phyloP scores from a whole-genome alignment of 2,888 invertebrate species.

The Bursaphelenchus okinawaensis region DNA sequence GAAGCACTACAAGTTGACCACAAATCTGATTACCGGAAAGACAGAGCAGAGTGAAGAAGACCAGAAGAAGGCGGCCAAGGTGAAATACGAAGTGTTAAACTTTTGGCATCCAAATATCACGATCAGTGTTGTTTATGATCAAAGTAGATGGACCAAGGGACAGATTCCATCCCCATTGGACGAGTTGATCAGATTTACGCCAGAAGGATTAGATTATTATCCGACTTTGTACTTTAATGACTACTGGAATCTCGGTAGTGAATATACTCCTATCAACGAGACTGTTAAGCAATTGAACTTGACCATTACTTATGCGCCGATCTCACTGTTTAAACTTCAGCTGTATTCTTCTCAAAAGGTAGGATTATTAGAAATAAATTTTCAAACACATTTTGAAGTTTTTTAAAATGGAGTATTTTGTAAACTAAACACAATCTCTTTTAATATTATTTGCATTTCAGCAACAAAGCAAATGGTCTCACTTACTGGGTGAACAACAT shows the following conservation, averaged over 20 bases:
- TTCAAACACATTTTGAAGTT: neutral
- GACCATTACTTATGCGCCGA: constrained; percentile 67
- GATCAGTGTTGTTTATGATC: constrained; percentile 86
- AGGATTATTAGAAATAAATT: constrained; percentile 1
- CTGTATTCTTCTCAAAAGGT: constrained; percentile 85
- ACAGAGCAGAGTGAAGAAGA: constrained; percentile 55
- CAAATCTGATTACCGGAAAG: constrained; percentile 85
- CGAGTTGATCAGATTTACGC: constrained; percentile 61
- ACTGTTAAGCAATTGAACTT: constrained; percentile 65
- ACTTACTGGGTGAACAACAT: constrained; percentile 33
- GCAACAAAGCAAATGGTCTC: constrained; percentile 52
- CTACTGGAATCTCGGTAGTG: constrained; percentile 95
- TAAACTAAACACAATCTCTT: constrained; percentile 9
- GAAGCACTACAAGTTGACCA: constrained; percentile 75
- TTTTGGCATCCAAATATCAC: constrained; percentile 99
- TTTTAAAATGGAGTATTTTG: neutral
- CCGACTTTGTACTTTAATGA: constrained; percentile 92
- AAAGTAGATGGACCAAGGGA: constrained; percentile 87
- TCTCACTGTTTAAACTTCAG: constrained; percentile 96
- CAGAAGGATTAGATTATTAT: constrained; percentile 78
- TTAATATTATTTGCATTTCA: constrained; percentile 21
- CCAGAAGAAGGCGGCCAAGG: constrained; percentile 64
- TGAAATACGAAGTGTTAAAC: constrained; percentile 71
- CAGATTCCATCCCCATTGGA: constrained; percentile 40
- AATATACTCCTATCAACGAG: constrained; percentile 73